Evolutionary conservation across 2,797 vertebrate genomes (phyloP).

Genomic region (Acipenser transmontanus): DNA sequence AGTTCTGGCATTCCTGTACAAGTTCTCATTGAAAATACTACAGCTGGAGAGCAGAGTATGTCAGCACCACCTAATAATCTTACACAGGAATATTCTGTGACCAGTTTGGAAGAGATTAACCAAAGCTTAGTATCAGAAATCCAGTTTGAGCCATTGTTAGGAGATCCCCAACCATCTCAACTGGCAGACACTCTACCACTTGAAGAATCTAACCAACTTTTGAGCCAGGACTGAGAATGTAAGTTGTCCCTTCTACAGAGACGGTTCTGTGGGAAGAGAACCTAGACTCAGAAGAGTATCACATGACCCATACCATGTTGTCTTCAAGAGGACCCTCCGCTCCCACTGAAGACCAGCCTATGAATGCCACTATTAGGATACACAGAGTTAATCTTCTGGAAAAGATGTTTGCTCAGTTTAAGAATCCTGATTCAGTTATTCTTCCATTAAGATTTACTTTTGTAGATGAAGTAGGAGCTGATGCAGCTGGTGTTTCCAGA

Average conservation of each 20-base stretch:
- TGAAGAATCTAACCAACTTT: not conserved
- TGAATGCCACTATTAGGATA: constrained; percentile 19
- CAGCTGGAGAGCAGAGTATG: not conserved
- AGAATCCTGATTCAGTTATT: constrained; percentile 22
- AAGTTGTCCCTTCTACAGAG: constrained; percentile 11
- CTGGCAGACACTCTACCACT: not conserved
- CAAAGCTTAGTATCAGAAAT: no score
- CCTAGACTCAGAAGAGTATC: not conserved
- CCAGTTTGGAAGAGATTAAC: no score
- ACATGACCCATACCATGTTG: not conserved
- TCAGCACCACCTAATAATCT: not conserved
- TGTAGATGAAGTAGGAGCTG: constrained; percentile 28
- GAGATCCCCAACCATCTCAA: not conserved
- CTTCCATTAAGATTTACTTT: constrained; percentile 25
- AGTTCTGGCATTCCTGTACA: not conserved
- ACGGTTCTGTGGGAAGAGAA: constrained; percentile 2
- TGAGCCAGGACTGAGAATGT: not conserved
- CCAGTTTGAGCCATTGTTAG: not conserved
- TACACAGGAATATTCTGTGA: not conserved
- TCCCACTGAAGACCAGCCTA: not conserved
- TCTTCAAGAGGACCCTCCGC: constrained; percentile 5
- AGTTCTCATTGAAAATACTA: not conserved
- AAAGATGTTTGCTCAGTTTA: constrained; percentile 28
- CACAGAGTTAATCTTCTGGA: constrained; percentile 23
- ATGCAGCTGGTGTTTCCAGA: constrained; percentile 22